phyloP scores from a whole-genome alignment of 92 coral and sea anemone genomes.

The Zoanthus solanderi region DNA sequence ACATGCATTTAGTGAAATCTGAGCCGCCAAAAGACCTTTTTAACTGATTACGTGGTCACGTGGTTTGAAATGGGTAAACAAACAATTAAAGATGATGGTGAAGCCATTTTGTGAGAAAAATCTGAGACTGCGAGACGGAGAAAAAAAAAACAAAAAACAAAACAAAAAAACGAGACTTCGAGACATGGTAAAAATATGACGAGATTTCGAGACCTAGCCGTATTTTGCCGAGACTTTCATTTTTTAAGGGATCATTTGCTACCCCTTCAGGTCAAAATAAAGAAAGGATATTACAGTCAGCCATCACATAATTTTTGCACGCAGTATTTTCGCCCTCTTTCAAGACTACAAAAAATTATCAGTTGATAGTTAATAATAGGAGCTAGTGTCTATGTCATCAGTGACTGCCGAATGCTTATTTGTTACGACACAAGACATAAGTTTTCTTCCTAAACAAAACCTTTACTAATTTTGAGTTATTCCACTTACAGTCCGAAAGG shows the following conservation, averaged over 20 bases:
- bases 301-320: not conserved
- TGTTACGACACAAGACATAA: not conserved
- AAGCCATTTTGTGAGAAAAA: too few relatives aligned
- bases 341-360: not conserved
- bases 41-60: not conserved
- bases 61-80: not conserved
- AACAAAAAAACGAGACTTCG: too few relatives aligned
- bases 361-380: not conserved
- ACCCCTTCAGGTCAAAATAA: not conserved
- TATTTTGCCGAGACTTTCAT: too few relatives aligned
- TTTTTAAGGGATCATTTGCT: too few relatives aligned
- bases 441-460: not conserved
- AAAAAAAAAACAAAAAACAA: too few relatives aligned
- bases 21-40: conserved; percentile 5
- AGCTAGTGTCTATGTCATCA: not conserved
- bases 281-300: not conserved
- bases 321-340: not conserved
- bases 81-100: not conserved
- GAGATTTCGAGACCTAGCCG: too few relatives aligned
- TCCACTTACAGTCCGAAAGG: not conserved
- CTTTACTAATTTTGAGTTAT: not conserved
- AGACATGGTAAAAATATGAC: too few relatives aligned
- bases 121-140: too few relatives aligned
- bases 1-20: not conserved
- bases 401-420: not conserved